Conservation (phyloP, 2,888 invertebrate species). For the Himalopsyche kuldschensis region DNA sequence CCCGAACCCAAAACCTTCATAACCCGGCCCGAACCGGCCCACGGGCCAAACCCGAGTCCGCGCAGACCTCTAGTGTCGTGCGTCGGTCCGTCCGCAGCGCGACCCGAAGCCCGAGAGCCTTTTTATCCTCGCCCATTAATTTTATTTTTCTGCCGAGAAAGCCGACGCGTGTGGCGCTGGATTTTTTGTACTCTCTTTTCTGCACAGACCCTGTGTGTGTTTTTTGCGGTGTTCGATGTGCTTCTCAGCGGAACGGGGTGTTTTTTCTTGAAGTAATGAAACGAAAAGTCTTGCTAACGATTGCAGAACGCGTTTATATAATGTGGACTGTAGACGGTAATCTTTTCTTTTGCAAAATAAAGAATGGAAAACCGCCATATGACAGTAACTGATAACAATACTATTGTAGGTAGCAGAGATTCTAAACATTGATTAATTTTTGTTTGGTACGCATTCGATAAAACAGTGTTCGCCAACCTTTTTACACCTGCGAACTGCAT, state of each 20-base stretch:
- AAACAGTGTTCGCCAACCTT: too few species aligned
- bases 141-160: neutral
- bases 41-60: too few species aligned
- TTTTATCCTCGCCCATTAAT: neutral
- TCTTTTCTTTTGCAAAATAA: neutral
- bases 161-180: neutral
- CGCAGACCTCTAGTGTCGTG: too few species aligned
- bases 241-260: neutral
- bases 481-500: too few species aligned
- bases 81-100: neutral
- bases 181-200: neutral
- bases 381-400: neutral
- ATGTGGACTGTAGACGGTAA: neutral
- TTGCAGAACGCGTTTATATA: slow-evolving; percentile 1
- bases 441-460: too few species aligned
- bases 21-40: too few species aligned
- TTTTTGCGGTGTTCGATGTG: neutral
- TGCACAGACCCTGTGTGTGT: neutral
- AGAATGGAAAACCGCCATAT: neutral
- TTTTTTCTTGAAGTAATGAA: neutral
- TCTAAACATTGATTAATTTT: too few species aligned
- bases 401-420: neutral
- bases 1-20: too few species aligned
- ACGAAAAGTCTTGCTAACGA: slow-evolving; percentile 1
- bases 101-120: neutral